These are phyloP conservation scores for Aporrectodea caliginosa DNA, from an alignment of 1,140 invertebrate species.

Conservation along the genomic window DNA sequence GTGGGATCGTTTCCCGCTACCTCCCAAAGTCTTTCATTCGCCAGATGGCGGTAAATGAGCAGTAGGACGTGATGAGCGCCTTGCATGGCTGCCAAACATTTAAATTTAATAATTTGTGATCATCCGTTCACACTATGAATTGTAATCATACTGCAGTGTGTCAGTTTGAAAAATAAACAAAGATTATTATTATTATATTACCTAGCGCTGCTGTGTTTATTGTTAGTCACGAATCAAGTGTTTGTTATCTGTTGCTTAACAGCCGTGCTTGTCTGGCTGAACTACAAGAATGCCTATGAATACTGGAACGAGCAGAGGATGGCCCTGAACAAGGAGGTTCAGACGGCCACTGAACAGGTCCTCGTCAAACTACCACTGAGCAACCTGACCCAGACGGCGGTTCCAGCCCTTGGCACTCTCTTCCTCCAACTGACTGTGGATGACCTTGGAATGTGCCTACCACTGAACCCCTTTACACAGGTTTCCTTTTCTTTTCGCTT, in stretches of 20 bases:
- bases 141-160: too few species aligned
- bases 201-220: background rate
- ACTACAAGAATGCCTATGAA: conserved; percentile 97
- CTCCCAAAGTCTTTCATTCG: too few species aligned
- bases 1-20: too few species aligned
- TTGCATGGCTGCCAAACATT: too few species aligned
- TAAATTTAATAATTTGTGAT: too few species aligned
- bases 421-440: conserved; percentile 92
- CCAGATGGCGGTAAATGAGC: too few species aligned
- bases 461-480: conserved; percentile 66
- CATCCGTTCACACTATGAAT: too few species aligned
- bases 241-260: conserved; percentile 29
- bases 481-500: conserved; percentile 4
- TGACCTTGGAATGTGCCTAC: conserved; percentile 93
- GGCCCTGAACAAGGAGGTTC: conserved; percentile 50
- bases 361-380: conserved; percentile 52
- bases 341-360: conserved; percentile 63
- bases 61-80: too few species aligned
- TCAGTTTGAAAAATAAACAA: too few species aligned
- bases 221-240: conserved; percentile 5
- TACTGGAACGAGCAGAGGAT: conserved; percentile 93
- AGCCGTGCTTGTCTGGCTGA: conserved; percentile 94
- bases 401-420: conserved; percentile 71
- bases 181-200: background rate
- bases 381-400: conserved; percentile 48